Conservation (phyloP, 1,140 invertebrate genomes). For the Drosophila sproati region DNA sequence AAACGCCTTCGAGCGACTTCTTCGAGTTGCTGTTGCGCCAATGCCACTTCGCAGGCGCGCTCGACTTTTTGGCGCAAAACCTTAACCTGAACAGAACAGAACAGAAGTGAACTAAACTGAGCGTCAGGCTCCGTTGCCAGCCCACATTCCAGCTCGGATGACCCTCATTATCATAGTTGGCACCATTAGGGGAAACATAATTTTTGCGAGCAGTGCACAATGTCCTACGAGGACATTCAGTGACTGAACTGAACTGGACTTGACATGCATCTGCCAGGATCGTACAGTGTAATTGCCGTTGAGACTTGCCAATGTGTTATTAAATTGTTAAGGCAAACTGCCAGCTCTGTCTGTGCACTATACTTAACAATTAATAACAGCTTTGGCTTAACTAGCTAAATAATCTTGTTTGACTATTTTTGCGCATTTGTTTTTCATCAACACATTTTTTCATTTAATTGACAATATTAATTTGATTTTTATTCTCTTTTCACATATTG, state of each 20-base stretch:
- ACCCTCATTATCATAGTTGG: conserved; percentile 83
- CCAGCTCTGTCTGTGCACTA: conserved; percentile 36
- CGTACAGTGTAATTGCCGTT: conserved; percentile 69
- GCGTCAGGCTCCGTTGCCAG: conserved; percentile 35
- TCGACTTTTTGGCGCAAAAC: conserved; percentile 75
- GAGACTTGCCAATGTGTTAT: conserved; percentile 62
- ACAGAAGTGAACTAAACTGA: conserved; percentile 18
- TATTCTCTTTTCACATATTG: conserved; percentile 27
- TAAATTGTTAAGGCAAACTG: conserved; percentile 74
- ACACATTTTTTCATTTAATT: background rate
- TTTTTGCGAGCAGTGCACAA: conserved; percentile 40
- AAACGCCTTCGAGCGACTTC: conserved; percentile 69
- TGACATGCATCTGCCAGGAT: conserved; percentile 66
- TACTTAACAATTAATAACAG: conserved; percentile 54
- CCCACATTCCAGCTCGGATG: conserved; percentile 62
- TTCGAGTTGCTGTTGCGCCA: conserved; percentile 17
- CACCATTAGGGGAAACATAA: conserved; percentile 70
- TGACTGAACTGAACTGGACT: conserved; percentile 32
- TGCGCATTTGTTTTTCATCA: conserved; percentile 37
- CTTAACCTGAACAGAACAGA: too few relatives aligned
- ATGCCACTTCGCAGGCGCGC: conserved; percentile 45
- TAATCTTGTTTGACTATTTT: conserved; percentile 23
- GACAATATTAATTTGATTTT: conserved; percentile 25
- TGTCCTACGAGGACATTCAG: conserved; percentile 61
- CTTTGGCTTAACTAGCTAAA: conserved; percentile 46